Evolutionary conservation across 2,113 vertebrate species (phyloP), one percentile per base, ranked within the genome.

Genomic region (Phrynocephalus versicolor): DNA sequence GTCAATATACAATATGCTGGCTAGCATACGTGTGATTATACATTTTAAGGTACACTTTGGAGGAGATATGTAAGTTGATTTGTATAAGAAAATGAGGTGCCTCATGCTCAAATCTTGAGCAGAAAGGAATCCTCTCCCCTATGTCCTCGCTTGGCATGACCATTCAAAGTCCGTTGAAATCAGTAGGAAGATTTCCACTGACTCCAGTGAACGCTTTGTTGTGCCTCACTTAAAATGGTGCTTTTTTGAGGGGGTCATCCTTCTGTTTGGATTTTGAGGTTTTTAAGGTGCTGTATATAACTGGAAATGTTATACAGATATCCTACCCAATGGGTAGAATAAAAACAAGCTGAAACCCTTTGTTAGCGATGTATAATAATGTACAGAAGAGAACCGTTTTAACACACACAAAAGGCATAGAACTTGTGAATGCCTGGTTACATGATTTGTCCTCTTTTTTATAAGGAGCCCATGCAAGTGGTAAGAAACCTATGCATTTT

Each of bases 281-380:
- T 97, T 98, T 96, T 98, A 98, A 95, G 97, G 97, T 98, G 97
- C 97, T 99, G 97, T 98, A 97, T 97, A 97, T 97, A 98, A 98
- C 96, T 97, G 98, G 97, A 97, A 98, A 97, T 98, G 97, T 98
- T 97, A 98, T 98, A 97, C 98, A 98, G 97, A 99, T 98, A 97
- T 98, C 97, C 97, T 98, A 98, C 98, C 98, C 98, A 98, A 97
- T 98, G 98, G 98, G 98, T 99, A 98, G 98, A 97, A 95, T 94
- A 95, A 93, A 96, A 95, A 95, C 84, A 86, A 93, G 90, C 95
- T 94, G 95, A 94, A 96, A 91, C 89, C 92, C 95, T 89, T 97
- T 98, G 97, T 98, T 97, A 97, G 98, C 98, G 98, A 93, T 98
- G 98, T 98, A 98, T 97, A 94, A 98, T 98, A 97, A 95, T 98